Base-by-base conservation (phyloP, 1,140 invertebrate species). In the Mizuhopecten yessoensis region DNA sequence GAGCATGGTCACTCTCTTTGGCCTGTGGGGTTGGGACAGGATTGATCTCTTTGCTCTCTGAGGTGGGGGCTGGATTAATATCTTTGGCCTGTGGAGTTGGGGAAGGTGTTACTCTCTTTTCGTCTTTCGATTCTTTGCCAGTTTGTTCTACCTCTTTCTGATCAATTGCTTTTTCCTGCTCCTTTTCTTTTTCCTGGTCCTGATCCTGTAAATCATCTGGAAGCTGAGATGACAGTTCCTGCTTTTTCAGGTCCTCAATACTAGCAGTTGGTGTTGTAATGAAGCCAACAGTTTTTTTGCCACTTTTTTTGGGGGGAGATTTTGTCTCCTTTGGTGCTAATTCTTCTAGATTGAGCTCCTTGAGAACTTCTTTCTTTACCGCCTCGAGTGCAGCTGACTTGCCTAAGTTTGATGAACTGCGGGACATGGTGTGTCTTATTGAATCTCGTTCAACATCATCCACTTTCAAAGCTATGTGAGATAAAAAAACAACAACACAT, bases 361-460 rank as follows among this genome's bases (percentile, higher is more conserved):
- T 75, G 11, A 75, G 23, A 29, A 17, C 57, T 5, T n/a, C 23
- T 29, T 75, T n/a, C 57, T 29, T 17, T n/a, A n/a, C 57, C 1
- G 57, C 57, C n/a, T 9, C 29, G 23, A 29, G 57, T n/a, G 57
- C n/a, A n/a, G n/a, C 57, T n/a, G 9, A 1, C 57, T 75, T 75
- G 57, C 57, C 57, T n/a, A 75, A 75, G 57, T n/a, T 75, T 3
- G 57, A 75, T n/a, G n/a, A 23, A 75, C 57, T 75, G n/a, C n/a
- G 57, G n/a, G 57, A 75, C 57, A 75, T 5, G 23, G 57, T 75
- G 5, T n/a, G 57, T 13, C 57, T 75, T 17, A 75, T 75, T 29
- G 57, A 75, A 75, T 75, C 57, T 29, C 23, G 15, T 29, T 75
- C 57, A 75, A 75, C 57, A 75, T 75, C 57, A 29, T 75, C 57